A percentile compares a stretch with the other conserved stretches of the same genome.
These are phyloP conservation scores for Remorina albescens DNA, from an alignment of 2,797 vertebrate species.

Conservation along the genomic window DNA sequence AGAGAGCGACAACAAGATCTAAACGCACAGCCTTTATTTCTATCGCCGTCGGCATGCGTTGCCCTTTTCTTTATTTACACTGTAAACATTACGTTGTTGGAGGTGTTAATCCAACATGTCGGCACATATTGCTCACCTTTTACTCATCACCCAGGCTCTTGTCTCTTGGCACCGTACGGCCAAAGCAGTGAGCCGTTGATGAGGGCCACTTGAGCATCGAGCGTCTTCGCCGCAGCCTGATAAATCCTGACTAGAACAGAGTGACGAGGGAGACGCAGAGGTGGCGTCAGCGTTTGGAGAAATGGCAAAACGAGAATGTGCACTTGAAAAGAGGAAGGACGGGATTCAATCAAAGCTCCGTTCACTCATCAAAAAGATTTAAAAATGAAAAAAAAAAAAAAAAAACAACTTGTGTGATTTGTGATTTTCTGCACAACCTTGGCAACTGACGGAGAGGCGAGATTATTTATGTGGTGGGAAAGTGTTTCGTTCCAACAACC, in stretches of 20 bases:
- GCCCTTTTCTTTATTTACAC: slow-evolving; percentile 39
- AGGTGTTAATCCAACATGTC: slow-evolving; percentile 32
- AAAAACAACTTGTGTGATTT: not conserved
- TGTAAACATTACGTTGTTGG: slow-evolving; percentile 35
- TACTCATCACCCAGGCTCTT: slow-evolving; percentile 23
- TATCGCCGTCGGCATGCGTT: not conserved
- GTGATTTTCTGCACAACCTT: slow-evolving; percentile 24
- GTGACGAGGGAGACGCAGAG: slow-evolving; percentile 32
- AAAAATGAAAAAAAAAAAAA: slow-evolving; percentile 24
- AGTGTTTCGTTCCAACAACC: slow-evolving; percentile 16
- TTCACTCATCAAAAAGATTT: slow-evolving; percentile 31
- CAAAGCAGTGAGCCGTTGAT: not conserved
- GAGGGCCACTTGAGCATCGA: slow-evolving; percentile 41
- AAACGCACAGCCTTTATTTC: slow-evolving; percentile 41
- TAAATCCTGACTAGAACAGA: slow-evolving; percentile 36
- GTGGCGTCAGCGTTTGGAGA: slow-evolving; percentile 37
- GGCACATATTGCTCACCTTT: slow-evolving; percentile 17
- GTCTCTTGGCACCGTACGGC: slow-evolving; percentile 13
- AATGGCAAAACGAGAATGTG: slow-evolving; percentile 42
- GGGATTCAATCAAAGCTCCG: slow-evolving; percentile 53
- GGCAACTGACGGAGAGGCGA: not conserved
- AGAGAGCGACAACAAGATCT: slow-evolving; percentile 15
- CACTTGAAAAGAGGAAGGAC: slow-evolving; percentile 61
- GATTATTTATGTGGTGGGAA: not conserved
- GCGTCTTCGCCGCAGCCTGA: slow-evolving; percentile 30